Base-by-base conservation (phyloP, 2,797 vertebrate genomes). In the Amphiprion clarkii region DNA sequence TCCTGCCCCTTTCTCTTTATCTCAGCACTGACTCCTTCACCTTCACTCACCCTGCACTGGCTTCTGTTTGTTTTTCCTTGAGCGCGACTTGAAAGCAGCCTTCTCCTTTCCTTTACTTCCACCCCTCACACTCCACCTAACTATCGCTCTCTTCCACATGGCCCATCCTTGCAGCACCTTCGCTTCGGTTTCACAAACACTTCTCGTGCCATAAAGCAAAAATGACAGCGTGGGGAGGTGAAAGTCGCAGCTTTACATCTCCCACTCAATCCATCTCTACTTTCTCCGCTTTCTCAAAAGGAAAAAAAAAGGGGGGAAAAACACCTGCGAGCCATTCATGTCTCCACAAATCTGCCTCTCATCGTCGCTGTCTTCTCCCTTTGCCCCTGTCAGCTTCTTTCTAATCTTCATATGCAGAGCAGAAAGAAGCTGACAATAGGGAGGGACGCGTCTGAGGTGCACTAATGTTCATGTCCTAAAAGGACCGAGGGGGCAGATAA, bases 261-360 rank as follows among this genome's bases (percentile, higher is more conserved):
- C 73, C 67, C 73, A 75, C 71, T 86, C 69, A n/a, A 52, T 87
- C 84, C 68, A 63, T 81, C 42, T 9, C 21, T 27, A 17, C 51
- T 79, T 58, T 49, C 71, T 82, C 67, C 56, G 49, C 17, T 59
- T 49, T 48, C 27, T 27, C 27, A 27, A 11, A 12, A 39, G 11
- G 10, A 9, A 11, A 40, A 62, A 42, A 42, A 52, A 73, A 76
- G 65, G n/a, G 48, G 7, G 29, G 17, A 10, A 7, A 73, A 82
- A 90, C 88, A 91, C 91, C 91, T 93, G 88, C 88, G 71, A 91
- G 89, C 88, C 81, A 91, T 93, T 90, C 86, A 57, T 78, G 90
- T 92, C 92, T 84, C 67, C 75, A 84, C 90, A 88, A 79, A 94
- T 93, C 88, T 75, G 25, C 70, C 72, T 78, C 82, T 71, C 54